Evolutionary conservation across 92 coral and sea anemone species (phyloP), one percentile per base, ranked within the genome.

Genomic region (Ricordea florida): DNA sequence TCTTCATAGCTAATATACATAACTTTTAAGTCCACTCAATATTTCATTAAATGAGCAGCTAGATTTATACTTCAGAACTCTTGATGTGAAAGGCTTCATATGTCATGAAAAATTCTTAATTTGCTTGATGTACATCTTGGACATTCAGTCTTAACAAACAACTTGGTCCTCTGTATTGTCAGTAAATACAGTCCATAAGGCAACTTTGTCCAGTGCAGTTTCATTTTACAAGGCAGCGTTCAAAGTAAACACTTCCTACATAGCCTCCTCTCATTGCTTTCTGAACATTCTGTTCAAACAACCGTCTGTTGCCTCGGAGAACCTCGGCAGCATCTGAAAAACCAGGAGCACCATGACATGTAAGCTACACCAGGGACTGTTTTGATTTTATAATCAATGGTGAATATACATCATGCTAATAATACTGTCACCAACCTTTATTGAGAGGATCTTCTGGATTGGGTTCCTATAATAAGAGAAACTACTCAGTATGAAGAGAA

Each of bases 371-470:
- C n/a, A n/a, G n/a, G n/a, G n/a, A n/a, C n/a, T n/a, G n/a, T n/a
- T n/a, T n/a, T n/a, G n/a, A n/a, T n/a, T n/a, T n/a, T n/a, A n/a
- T n/a, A n/a, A n/a, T n/a, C 9, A 44, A n/a, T 26, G 68, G 45
- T 24, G 28, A 15, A 3, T 0, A 23, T 57, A 36, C 8, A 44
- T 34, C 18, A 34, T 13, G 6, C n/a, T 16, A 15, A 30, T 10
- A 32, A n/a, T 5, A 60, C 5, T 1, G 21, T 14, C 11, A 57
- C 78, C 6, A 43, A 90, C 98, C 98, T 94, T 94, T 94, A 71
- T 94, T 94, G 18, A 94, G 74, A 10, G 98, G 98, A 65, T 94
- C 98, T 49, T 94, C 98, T n/a, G 98, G 98, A 61, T 94, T 94
- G 3, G 98, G 98, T 79, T 94, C 98, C 98, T 93, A 51, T 17